phyloP scores from a whole-genome alignment of 2,888 invertebrate genomes.

The Azorinus chamasolen region DNA sequence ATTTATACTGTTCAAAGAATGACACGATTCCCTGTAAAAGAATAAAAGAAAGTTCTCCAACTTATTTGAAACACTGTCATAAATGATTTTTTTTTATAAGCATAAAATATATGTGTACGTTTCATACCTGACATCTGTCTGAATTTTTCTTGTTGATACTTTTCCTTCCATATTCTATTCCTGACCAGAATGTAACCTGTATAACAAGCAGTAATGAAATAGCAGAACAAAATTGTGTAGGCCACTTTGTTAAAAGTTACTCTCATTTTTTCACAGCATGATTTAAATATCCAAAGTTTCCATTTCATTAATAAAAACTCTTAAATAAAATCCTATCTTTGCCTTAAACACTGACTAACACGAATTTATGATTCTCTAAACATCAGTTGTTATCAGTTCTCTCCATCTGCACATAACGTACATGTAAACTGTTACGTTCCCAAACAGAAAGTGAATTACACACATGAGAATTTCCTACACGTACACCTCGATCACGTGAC shows the following conservation, averaged over 20 bases:
- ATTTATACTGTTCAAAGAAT: no score
- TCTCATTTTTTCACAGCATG: conserved; percentile 50
- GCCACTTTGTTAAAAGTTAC: conserved; percentile 70
- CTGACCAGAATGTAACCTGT: conserved; percentile 78
- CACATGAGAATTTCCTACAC: conserved; percentile 18
- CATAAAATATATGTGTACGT: no score
- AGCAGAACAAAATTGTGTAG: conserved; percentile 74
- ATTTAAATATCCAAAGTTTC: no score
- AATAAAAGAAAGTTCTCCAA: no score
- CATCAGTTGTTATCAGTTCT: conserved; percentile 9
- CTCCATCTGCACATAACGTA: neutral
- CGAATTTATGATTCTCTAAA: neutral
- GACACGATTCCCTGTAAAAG: no score
- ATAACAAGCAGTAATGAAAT: conserved; percentile 80
- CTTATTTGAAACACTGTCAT: no score
- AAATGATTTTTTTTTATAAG: no score
- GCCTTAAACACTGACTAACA: no score
- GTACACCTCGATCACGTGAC: conserved; percentile 64
- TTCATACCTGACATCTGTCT: conserved; percentile 56
- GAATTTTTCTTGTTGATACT: conserved; percentile 51
- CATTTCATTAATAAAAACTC: no score
- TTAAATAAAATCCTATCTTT: no score
- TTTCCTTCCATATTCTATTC: conserved; percentile 56
- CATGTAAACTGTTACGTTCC: neutral
- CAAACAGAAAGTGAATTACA: conserved; percentile 63